phyloP scores from a whole-genome alignment of 2,113 vertebrate genomes.

The Haemorhous mexicanus region DNA sequence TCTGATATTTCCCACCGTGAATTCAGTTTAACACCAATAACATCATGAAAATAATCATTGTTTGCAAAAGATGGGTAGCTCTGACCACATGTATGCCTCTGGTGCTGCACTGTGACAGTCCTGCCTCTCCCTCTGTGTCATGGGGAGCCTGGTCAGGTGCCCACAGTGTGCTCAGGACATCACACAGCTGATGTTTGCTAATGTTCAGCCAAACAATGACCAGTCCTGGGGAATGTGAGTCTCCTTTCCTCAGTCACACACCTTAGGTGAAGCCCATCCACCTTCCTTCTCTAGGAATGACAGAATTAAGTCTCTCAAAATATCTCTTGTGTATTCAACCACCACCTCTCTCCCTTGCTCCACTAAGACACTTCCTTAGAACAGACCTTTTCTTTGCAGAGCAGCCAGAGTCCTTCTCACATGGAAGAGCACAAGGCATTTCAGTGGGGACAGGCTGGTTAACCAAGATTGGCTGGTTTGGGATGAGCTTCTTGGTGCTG shows the following conservation, averaged over 20 bases:
- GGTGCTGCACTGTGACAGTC: neutral
- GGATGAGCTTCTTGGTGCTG: neutral
- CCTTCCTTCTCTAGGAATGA: neutral
- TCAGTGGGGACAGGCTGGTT: neutral
- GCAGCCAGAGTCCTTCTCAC: neutral
- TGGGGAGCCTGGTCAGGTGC: neutral
- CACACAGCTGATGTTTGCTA: neutral
- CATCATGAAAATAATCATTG: neutral
- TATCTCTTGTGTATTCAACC: neutral
- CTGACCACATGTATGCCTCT: fast-evolving
- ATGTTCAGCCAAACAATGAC: neutral
- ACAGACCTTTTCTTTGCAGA: neutral
- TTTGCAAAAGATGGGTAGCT: neutral
- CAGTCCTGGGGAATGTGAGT: fast-evolving
- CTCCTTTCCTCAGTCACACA: neutral
- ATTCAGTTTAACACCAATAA: neutral
- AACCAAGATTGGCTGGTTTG: neutral
- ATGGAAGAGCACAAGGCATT: neutral
- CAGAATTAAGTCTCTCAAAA: neutral
- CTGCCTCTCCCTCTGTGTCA: neutral
- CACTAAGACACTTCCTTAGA: neutral
- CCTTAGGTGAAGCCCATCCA: neutral
- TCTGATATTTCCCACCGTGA: neutral
- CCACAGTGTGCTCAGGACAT: neutral
- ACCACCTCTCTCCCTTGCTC: neutral